Conservation (phyloP, 2,888 invertebrate genomes). For the Agrochola lota region DNA sequence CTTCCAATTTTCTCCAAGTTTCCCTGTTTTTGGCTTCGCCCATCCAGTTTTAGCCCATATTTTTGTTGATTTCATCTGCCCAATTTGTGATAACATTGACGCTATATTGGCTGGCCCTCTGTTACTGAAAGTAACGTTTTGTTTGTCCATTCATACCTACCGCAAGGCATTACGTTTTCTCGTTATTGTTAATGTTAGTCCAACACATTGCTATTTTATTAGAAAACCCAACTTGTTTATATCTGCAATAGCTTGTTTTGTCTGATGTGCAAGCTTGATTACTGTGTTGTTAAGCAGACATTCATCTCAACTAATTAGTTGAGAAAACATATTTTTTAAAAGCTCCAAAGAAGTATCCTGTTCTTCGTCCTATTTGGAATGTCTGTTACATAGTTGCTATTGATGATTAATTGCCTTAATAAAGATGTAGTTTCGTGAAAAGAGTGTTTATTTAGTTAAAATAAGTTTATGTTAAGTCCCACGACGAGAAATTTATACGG, state of each 20-base stretch:
- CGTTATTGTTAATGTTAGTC: not conserved
- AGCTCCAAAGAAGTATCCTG: not conserved
- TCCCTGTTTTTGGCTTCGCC: not conserved
- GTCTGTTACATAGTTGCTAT: not conserved
- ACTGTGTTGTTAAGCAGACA: not conserved
- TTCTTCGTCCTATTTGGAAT: not conserved
- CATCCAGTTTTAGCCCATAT: not conserved
- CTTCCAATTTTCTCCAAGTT: not conserved
- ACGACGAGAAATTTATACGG: slow-evolving; percentile 26
- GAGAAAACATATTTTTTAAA: not conserved
- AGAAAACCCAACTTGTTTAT: not conserved
- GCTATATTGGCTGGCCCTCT: not conserved
- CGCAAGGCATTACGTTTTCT: not conserved
- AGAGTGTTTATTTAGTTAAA: slow-evolving; percentile 9
- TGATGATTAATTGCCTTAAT: slow-evolving; percentile 4
- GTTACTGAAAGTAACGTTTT: not conserved
- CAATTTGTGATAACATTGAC: not conserved
- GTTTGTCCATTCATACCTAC: not conserved
- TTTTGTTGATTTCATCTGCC: not conserved
- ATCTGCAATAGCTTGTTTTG: not conserved
- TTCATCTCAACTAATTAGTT: not conserved
- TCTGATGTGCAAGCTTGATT: slow-evolving; percentile 19
- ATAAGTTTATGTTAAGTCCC: not conserved
- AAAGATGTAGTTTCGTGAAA: not conserved
- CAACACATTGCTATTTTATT: slow-evolving; percentile 1